Percentiles rank a stretch among this genome's conserved stretches.
phyloP scores from a whole-genome alignment of 2,888 invertebrate species.

The Caenorhabditis becei region DNA sequence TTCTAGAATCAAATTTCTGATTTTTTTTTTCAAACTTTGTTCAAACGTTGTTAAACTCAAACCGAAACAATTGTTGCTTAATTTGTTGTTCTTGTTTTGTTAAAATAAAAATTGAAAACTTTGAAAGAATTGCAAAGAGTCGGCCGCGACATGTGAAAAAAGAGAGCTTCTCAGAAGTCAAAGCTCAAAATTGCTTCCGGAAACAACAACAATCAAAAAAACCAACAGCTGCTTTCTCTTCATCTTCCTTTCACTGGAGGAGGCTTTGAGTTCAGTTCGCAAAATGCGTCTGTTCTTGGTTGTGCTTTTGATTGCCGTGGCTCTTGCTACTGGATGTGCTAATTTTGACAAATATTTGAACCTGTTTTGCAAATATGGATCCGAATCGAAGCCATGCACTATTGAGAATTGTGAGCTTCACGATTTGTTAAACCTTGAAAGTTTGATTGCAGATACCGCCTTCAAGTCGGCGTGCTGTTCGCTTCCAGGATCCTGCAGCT shows the following conservation, averaged over 20 bases:
- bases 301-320: conserved; percentile 17
- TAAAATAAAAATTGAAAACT: no score
- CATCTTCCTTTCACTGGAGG: neutral
- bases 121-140: no score
- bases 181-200: conserved; percentile 15
- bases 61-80: no score
- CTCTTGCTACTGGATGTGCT: conserved; percentile 35
- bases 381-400: conserved; percentile 64
- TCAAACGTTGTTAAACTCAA: no score
- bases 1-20: neutral
- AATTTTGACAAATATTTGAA: conserved; percentile 68
- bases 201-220: neutral
- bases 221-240: conserved; percentile 12
- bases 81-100: neutral
- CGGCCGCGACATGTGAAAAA: neutral
- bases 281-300: conserved; percentile 38
- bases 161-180: neutral
- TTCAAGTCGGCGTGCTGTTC: conserved; percentile 52
- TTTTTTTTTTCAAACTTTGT: neutral
- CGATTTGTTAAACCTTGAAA: no score
- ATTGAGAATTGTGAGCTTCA: conserved; percentile 46
- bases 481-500: conserved; percentile 42
- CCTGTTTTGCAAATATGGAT: conserved; percentile 69
- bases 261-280: neutral
- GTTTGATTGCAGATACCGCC: conserved; percentile 33